Percentiles rank a stretch among this genome's conserved stretches.
These are phyloP conservation scores for Plagodis pulveraria DNA, from an alignment of 2,888 invertebrate species.

Conservation along the genomic window DNA sequence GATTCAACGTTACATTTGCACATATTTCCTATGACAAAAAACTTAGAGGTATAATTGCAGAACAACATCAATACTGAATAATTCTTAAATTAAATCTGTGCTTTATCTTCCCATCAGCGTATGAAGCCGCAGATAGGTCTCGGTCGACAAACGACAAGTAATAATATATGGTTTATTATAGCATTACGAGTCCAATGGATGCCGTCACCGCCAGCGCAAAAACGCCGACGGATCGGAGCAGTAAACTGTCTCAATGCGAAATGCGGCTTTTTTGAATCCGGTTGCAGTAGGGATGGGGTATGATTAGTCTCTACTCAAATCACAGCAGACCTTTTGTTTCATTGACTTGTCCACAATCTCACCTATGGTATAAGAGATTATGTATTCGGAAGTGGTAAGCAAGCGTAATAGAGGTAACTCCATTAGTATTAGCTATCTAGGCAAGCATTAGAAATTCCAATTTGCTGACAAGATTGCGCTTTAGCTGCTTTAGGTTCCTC, in stretches of 20 bases:
- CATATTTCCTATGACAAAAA: no score
- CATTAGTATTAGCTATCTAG: no score
- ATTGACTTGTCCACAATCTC: background rate
- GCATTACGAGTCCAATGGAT: background rate
- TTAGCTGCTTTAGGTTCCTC: no score
- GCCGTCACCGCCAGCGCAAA: conserved; percentile 9
- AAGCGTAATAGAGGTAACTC: no score
- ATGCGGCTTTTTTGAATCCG: conserved; percentile 33
- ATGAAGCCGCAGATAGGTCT: background rate
- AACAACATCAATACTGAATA: no score
- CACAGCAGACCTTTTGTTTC: background rate
- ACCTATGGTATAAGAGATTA: no score
- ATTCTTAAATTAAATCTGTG: background rate
- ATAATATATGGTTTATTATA: conserved; percentile 22
- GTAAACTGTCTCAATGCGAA: conserved; percentile 32
- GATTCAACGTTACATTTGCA: no score
- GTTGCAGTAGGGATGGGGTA: conserved; percentile 21
- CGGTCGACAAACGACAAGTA: conserved; percentile 14
- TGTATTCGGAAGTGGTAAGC: no score
- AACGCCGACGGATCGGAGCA: conserved; percentile 13
- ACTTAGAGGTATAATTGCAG: no score
- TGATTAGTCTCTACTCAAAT: background rate
- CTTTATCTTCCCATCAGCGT: background rate
- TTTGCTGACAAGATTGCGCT: no score
- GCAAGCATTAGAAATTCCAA: no score